phyloP scores from a whole-genome alignment of 1,140 invertebrate species.

The Sitobion miscanthi region DNA sequence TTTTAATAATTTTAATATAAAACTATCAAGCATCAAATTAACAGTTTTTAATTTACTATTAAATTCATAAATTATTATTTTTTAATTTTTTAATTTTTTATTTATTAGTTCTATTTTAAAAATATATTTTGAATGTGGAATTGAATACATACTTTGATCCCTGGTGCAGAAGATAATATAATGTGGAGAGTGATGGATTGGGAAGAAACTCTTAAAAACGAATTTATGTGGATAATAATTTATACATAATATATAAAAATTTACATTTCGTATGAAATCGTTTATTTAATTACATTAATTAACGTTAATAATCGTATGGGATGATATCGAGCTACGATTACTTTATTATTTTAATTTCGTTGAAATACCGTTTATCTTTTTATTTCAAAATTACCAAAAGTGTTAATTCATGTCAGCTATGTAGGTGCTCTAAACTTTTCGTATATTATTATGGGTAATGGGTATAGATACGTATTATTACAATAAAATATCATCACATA shows the following conservation, averaged over 20 bases:
- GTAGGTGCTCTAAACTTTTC: not conserved
- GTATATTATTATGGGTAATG: not conserved
- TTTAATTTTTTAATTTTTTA: no score
- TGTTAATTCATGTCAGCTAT: not conserved
- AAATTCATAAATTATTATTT: no score
- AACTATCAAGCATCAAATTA: no score
- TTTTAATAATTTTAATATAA: no score
- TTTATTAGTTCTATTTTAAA: no score
- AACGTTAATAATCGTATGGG: not conserved
- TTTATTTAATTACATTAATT: not conserved
- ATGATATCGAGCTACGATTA: not conserved
- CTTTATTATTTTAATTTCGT: not conserved
- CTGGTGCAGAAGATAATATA: no score
- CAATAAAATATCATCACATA: conserved; percentile 17
- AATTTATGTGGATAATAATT: not conserved
- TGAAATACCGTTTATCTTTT: not conserved
- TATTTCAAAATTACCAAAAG: not conserved
- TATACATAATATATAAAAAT: not conserved
- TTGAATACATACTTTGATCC: no score
- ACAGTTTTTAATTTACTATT: no score
- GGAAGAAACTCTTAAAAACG: not conserved
- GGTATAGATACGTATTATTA: not conserved
- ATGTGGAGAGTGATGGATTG: no score
- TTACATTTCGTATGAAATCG: not conserved
- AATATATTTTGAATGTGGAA: no score